Percentiles rank a stretch among this genome's conserved stretches.
Evolutionary conservation across 2,888 invertebrate species (phyloP).

Genomic region (Cataglyphis rosenhaueri): DNA sequence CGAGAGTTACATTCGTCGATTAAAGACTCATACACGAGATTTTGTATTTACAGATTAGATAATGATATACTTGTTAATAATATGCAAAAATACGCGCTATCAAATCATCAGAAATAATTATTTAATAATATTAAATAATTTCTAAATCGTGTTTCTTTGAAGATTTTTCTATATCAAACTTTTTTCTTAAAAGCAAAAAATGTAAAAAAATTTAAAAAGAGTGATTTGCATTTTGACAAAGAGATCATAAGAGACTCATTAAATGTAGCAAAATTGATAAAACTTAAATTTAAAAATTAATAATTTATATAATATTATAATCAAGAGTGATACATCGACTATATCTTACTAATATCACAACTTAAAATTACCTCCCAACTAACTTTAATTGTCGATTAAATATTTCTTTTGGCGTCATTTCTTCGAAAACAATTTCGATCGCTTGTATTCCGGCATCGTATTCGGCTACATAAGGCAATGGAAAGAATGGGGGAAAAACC

Average conservation of each 20-base stretch:
- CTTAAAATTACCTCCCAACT: neutral
- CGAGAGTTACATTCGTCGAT: neutral
- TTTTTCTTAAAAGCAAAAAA: neutral
- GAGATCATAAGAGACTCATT: neutral
- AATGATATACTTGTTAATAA: neutral
- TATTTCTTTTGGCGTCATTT: neutral
- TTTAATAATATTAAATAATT: neutral
- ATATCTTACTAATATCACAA: neutral
- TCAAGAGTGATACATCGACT: neutral
- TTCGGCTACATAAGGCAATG: slow-evolving; percentile 25
- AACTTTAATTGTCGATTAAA: neutral
- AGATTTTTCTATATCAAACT: neutral
- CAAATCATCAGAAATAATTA: neutral
- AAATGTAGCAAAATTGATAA: neutral
- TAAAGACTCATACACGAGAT: neutral
- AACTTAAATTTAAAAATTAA: slow-evolving; percentile 4
- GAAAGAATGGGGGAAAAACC: neutral
- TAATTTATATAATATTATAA: neutral
- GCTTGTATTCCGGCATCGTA: neutral
- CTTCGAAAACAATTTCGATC: slow-evolving; percentile 6
- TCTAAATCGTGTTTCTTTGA: neutral
- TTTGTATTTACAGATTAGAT: neutral
- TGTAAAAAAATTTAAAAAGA: neutral
- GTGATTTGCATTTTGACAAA: neutral
- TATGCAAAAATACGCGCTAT: neutral